Conservation (phyloP, 1,140 invertebrate genomes). For the Drosophila sp. region DNA sequence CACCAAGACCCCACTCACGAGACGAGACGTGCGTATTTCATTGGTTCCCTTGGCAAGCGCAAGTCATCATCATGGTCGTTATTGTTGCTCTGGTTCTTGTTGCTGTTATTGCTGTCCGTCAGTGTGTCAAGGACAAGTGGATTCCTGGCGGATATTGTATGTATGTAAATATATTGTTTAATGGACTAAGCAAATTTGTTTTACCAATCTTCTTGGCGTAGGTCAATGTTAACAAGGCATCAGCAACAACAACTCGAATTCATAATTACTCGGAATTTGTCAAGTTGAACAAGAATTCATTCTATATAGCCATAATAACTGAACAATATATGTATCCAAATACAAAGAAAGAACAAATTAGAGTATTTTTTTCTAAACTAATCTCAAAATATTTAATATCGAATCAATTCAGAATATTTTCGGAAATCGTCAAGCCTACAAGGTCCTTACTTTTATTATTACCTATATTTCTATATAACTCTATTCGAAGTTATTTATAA, state of each 20-base stretch:
- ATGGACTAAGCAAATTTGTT: constrained; percentile 17
- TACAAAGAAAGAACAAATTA: too few relatives aligned
- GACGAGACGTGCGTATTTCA: not conserved
- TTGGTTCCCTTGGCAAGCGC: constrained; percentile 50
- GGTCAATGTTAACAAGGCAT: not conserved
- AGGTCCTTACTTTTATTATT: too few relatives aligned
- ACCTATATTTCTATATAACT: too few relatives aligned
- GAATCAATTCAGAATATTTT: too few relatives aligned
- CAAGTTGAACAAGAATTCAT: too few relatives aligned
- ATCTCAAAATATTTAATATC: too few relatives aligned
- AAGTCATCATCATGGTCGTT: constrained; percentile 65
- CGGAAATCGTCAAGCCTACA: too few relatives aligned
- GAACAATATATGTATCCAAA: too few relatives aligned
- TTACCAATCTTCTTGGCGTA: not conserved
- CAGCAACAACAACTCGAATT: not conserved
- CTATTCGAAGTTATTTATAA: too few relatives aligned
- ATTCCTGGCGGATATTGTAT: constrained; percentile 38
- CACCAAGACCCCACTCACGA: not conserved
- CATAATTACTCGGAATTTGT: not conserved
- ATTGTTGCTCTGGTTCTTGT: constrained; percentile 33
- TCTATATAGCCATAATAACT: too few relatives aligned
- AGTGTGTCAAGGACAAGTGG: constrained; percentile 79
- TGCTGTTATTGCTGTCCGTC: constrained; percentile 55
- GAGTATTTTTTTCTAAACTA: too few relatives aligned
- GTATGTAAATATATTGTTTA: constrained; percentile 23